Percentiles rank a stretch among this genome's conserved stretches.
phyloP scores from a whole-genome alignment of 1,140 invertebrate species.

The Lepidurus packardi region DNA sequence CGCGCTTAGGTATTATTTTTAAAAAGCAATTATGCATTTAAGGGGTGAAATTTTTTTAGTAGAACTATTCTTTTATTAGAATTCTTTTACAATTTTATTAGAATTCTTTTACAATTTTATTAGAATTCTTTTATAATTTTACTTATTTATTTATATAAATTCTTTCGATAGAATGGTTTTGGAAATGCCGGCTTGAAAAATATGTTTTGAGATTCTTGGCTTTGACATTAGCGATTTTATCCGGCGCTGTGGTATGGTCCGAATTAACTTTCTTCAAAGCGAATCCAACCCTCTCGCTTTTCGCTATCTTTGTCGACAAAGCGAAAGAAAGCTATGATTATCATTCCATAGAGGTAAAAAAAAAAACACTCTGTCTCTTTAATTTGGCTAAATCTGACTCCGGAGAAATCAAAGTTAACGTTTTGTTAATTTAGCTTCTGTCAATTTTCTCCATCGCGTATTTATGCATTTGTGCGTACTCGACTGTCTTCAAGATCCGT shows the following conservation, averaged over 20 bases:
- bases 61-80: constrained; percentile 27
- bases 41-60: background rate
- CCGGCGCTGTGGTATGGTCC: constrained; percentile 91
- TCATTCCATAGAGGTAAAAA: constrained; percentile 81
- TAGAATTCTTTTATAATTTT: background rate
- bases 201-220: constrained; percentile 68
- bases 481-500: constrained; percentile 91
- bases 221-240: constrained; percentile 69
- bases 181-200: constrained; percentile 74
- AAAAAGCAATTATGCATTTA: background rate
- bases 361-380: constrained; percentile 55
- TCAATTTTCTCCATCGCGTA: constrained; percentile 88
- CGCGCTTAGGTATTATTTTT: constrained; percentile 29
- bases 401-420: constrained; percentile 12
- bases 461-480: constrained; percentile 95
- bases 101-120: background rate
- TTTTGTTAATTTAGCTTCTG: constrained; percentile 57
- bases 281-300: constrained; percentile 83
- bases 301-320: constrained; percentile 83
- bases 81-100: constrained; percentile 34
- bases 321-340: constrained; percentile 82
- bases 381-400: background rate
- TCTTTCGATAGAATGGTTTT: constrained; percentile 81
- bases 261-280: constrained; percentile 96
- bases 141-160: background rate